Evolutionary conservation across 1,140 invertebrate species (phyloP), one percentile per base, ranked within the genome.

Genomic region (Zelostemma sp.): DNA sequence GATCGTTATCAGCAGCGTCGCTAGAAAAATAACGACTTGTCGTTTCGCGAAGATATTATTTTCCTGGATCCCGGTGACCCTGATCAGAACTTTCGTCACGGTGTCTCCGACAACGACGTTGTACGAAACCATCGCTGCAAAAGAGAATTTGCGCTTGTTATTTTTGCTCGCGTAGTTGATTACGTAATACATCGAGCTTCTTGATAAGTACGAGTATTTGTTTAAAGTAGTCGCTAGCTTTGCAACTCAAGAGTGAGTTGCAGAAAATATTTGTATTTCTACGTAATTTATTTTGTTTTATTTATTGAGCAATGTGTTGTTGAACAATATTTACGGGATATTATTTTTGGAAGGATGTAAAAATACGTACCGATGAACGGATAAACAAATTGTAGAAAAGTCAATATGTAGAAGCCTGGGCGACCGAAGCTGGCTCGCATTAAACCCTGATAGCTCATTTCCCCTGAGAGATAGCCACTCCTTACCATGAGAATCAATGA

Each of bases 91-190:
- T 84, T 95, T 95, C 0, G 94, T 95, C 14, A 95, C 88, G 0
- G 94, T 96, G 80, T 96, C 95, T 19, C 94, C 94, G 15, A 96
- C 94, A 21, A 96, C 94, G 3, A 96, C 91, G 80, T 96, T 96
- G 80, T 96, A 96, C 43, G 93, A 95, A 21, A 95, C 92, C 93
- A 96, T 96, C 1, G 94, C 94, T 95, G 85, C 18, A 88, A 89
- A 16, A 16, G 8, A 43, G 16, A 43, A 16, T 43, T 12, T 40
- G 2, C 35, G 11, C 35, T 40, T 40, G 3, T 40, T 12, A 6
- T 40, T 40, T 40, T 40, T n/a, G n/a, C n/a, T n/a, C n/a, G n/a
- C n/a, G n/a, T n/a, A n/a, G n/a, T n/a, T n/a, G n/a, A n/a, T n/a
- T n/a, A n/a, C n/a, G n/a, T n/a, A n/a, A n/a, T n/a, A n/a, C n/a